A percentile compares a stretch with the other conserved stretches of the same genome.
Evolutionary conservation across 35 echinoderm and acorn worm genomes (phyloP).

Genomic region (Holothuria glaberrima): DNA sequence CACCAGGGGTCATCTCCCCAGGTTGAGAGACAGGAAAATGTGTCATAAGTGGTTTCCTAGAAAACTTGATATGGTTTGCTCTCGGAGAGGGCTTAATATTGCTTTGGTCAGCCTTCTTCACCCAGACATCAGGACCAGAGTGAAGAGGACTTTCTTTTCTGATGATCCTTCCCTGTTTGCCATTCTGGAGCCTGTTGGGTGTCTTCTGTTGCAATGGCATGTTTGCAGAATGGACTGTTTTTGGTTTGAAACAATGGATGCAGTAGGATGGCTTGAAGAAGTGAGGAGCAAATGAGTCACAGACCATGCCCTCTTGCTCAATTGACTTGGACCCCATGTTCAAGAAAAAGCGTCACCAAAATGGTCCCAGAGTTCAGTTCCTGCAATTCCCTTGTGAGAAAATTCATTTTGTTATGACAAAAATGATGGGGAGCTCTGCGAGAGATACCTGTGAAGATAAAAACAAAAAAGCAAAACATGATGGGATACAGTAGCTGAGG

Average conservation of each 20-base stretch:
- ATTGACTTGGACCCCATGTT: constrained; percentile 16
- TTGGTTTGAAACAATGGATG: constrained; percentile 42
- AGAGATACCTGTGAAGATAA: too few species aligned
- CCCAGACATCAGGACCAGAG: not conserved
- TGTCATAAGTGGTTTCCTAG: not conserved
- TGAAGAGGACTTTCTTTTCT: not conserved
- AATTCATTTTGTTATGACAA: constrained; percentile 12
- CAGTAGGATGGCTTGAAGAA: constrained; percentile 56
- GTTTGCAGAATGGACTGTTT: constrained; percentile 2
- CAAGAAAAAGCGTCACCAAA: not conserved
- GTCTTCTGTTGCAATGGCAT: constrained; percentile 27
- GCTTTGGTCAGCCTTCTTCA: not conserved
- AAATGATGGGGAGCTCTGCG: not conserved
- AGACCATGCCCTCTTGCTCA: not conserved
- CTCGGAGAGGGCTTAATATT: not conserved
- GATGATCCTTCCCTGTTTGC: not conserved
- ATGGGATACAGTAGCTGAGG: too few species aligned
- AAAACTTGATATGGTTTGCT: not conserved
- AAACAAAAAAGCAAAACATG: too few species aligned
- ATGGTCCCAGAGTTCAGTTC: not conserved
- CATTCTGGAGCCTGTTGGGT: not conserved
- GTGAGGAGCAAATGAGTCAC: constrained; percentile 36
- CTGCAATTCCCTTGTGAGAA: not conserved
- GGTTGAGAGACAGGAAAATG: too few species aligned
- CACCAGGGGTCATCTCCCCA: not conserved